Base-by-base conservation (phyloP, 2,113 vertebrate genomes). In the Dascyllus trimaculatus region DNA sequence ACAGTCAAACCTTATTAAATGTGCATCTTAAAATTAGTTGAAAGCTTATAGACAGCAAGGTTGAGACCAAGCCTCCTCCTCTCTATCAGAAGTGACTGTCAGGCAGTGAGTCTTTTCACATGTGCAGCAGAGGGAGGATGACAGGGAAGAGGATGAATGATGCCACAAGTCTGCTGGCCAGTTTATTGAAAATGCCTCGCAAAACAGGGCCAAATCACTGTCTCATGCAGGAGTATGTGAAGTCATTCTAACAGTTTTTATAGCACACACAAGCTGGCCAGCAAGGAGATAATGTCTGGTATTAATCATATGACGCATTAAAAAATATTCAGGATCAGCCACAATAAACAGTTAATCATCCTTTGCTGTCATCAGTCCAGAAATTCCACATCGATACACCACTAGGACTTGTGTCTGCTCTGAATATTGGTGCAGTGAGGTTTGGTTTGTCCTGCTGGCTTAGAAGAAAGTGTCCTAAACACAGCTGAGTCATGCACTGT, bases 401-500 rank as follows among this genome's bases (percentile, higher is more conserved):
- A 24, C 21, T 1, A 2, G n/a, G 24, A 52, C 11, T 29, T 25
- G 59, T 29, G 7, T 79, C 17, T 2, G 32, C 5, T 45, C 51
- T 57, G 60, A 49, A 56, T 67, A 71, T 43, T 63, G 51, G 43
- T 72, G 38, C 65, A 75, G 70, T 59, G 56, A 73, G 38, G 25
- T 18, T 18, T 74, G 13, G 49, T 80, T 84, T 68, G 69, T 75
- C 57, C 72, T 29, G 9, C 21, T 74, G 22, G 49, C 62, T 63
- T 38, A 24, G 67, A 70, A 63, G 26, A 78, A 84, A 85, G 71
- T 80, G 61, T 79, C 70, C 75, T 54, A 76, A 88, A 80, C 73
- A 52, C 72, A 77, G 86, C 82, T 87, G 88, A 90, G 82, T 91
- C 92, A 91, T 74, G 10, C 77, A 54, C 60, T 58, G 71, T 85